A percentile compares a stretch with the other conserved stretches of the same genome.
phyloP scores from a whole-genome alignment of 2,888 invertebrate species.

The Drosophila cognata region DNA sequence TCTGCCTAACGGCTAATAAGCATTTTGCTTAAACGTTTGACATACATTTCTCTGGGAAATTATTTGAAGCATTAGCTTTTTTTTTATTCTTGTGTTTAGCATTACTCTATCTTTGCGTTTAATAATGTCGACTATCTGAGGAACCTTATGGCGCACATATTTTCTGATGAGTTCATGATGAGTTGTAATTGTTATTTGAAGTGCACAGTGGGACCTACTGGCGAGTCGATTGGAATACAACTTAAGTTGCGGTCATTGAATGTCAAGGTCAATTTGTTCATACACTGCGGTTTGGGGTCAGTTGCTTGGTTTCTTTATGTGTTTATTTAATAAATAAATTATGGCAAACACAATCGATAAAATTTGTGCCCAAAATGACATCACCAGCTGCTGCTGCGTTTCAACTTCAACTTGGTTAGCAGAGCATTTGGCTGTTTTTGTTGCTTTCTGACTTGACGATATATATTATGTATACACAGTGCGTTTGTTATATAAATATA shows the following conservation, averaged over 20 bases:
- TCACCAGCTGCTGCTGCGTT: conserved; percentile 48
- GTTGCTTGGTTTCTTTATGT: conserved; percentile 4
- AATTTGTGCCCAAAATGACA: conserved; percentile 64
- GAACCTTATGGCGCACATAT: background rate
- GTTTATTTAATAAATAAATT: conserved; percentile 66
- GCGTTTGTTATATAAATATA: conserved; percentile 62
- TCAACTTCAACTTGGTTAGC: conserved; percentile 56
- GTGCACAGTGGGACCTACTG: background rate
- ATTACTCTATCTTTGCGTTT: background rate
- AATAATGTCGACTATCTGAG: background rate
- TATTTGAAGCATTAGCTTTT: background rate
- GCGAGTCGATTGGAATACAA: background rate
- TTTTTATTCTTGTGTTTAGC: background rate
- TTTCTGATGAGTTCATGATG: conserved; percentile 1
- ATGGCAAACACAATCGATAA: conserved; percentile 72
- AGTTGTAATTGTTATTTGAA: conserved; percentile 5
- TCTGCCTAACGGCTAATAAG: background rate
- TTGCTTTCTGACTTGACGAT: conserved; percentile 41
- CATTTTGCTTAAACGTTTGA: conserved; percentile 17
- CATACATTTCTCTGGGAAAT: conserved; percentile 15
- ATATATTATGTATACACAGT: conserved; percentile 73
- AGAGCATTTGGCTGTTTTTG: conserved; percentile 10
- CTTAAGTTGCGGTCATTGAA: conserved; percentile 38
- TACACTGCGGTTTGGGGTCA: conserved; percentile 38
- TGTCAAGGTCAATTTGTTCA: conserved; percentile 68